Evolutionary conservation across 1,140 invertebrate genomes (phyloP).

Genomic region (silkworm (Bombyx mori)): ASM3026992v2 NC_085118.1:8337501-8338000

Average conservation of each 20-base stretch:
- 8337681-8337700: too few relatives aligned
- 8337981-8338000: conserved; percentile 59
- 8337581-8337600: too few relatives aligned
- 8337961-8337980: conserved; percentile 60
- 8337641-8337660: not conserved
- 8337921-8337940: conserved; percentile 67
- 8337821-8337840: conserved; percentile 65
- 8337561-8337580: too few relatives aligned
- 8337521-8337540: too few relatives aligned
- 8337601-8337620: not conserved
- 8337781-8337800: conserved; percentile 36
- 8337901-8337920: conserved; percentile 63
- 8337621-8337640: not conserved
- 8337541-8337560: too few relatives aligned
- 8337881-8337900: conserved; percentile 66
- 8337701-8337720: not conserved
- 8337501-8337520: too few relatives aligned
- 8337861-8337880: conserved; percentile 54
- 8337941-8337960: conserved; percentile 63
- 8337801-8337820: conserved; percentile 56
- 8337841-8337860: conserved; percentile 62
- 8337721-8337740: not conserved
- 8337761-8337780: conserved; percentile 26
- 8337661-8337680: not conserved
- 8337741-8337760: too few relatives aligned